These are phyloP conservation scores for Melanotaenia parkinsoni DNA, from an alignment of 2,797 vertebrate genomes.

Conservation along the genomic window DNA sequence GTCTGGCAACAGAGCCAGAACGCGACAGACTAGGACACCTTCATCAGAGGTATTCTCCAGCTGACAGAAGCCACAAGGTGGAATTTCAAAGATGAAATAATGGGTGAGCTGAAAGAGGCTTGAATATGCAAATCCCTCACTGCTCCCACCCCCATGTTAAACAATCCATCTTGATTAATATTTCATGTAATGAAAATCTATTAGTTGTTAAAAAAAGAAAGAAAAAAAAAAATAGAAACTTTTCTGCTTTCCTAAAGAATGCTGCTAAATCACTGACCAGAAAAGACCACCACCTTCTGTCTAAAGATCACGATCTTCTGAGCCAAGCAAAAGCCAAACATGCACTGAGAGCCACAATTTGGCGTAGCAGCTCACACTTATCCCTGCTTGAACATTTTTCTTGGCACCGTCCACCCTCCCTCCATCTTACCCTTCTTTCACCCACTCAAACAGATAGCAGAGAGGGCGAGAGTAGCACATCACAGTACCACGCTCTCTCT, in stretches of 20 bases:
- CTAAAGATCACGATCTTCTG: constrained; percentile 52
- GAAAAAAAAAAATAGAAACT: constrained; percentile 15
- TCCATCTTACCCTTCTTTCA: constrained; percentile 1
- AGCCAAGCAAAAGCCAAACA: constrained; percentile 80
- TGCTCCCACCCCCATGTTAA: constrained; percentile 47
- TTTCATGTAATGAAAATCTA: constrained; percentile 67
- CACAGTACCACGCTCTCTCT: constrained; percentile 67
- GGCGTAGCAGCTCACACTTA: constrained; percentile 70
- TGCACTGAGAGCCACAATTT: constrained; percentile 71
- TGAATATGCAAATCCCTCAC: constrained; percentile 69
- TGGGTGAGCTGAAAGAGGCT: constrained; percentile 64
- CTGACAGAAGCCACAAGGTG: constrained; percentile 81
- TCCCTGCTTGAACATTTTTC: constrained; percentile 76
- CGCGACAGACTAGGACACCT: constrained; percentile 75
- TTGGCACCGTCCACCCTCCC: constrained; percentile 53
- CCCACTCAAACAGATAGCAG: constrained; percentile 50
- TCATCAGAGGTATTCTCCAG: constrained; percentile 79
- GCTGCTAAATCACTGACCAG: constrained; percentile 29
- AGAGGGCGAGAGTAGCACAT: constrained; percentile 67
- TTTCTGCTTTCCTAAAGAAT: constrained; percentile 27
- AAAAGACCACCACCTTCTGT: constrained; percentile 42
- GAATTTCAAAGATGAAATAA: constrained; percentile 75
- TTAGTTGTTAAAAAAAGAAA: constrained; percentile 56
- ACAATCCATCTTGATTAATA: constrained; percentile 75
- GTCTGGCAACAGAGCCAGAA: constrained; percentile 71